These are phyloP conservation scores for Nymphalis urticae DNA, from an alignment of 2,888 invertebrate species.

Conservation along the genomic window DNA sequence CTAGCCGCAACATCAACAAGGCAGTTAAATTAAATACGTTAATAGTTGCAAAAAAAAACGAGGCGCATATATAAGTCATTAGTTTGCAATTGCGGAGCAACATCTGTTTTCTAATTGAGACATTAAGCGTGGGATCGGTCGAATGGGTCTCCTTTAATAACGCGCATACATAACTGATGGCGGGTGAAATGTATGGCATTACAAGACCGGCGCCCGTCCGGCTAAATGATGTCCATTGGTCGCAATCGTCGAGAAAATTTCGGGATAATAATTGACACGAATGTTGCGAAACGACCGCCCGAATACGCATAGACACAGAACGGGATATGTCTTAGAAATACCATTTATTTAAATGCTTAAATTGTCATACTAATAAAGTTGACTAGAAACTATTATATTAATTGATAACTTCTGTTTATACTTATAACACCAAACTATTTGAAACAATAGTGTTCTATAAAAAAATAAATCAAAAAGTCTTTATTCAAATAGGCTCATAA, in stretches of 20 bases:
- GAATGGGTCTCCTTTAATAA: constrained; percentile 71
- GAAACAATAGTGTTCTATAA: too few species aligned
- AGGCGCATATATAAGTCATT: constrained; percentile 57
- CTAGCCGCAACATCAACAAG: too few species aligned
- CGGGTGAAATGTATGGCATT: constrained; percentile 58
- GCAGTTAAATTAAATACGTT: not conserved
- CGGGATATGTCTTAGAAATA: constrained; percentile 12
- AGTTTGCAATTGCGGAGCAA: constrained; percentile 57
- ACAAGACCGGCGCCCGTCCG: constrained; percentile 55
- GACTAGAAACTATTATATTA: too few species aligned
- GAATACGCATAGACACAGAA: constrained; percentile 46
- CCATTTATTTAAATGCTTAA: too few species aligned
- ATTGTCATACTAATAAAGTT: too few species aligned
- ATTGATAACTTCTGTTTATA: too few species aligned
- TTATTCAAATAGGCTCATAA: too few species aligned
- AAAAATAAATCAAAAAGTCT: too few species aligned
- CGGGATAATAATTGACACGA: constrained; percentile 75
- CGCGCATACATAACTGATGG: constrained; percentile 71
- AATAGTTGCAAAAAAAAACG: constrained; percentile 45
- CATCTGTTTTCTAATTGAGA: constrained; percentile 77
- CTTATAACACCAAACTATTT: too few species aligned
- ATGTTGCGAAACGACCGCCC: constrained; percentile 61
- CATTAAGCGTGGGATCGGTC: constrained; percentile 70
- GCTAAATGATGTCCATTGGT: constrained; percentile 70
- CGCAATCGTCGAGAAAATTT: constrained; percentile 73